A percentile compares a stretch with the other conserved stretches of the same genome.
These are phyloP conservation scores for Drosophila pseudotakahashii DNA, from an alignment of 2,888 invertebrate genomes.

Conservation along the genomic window DNA sequence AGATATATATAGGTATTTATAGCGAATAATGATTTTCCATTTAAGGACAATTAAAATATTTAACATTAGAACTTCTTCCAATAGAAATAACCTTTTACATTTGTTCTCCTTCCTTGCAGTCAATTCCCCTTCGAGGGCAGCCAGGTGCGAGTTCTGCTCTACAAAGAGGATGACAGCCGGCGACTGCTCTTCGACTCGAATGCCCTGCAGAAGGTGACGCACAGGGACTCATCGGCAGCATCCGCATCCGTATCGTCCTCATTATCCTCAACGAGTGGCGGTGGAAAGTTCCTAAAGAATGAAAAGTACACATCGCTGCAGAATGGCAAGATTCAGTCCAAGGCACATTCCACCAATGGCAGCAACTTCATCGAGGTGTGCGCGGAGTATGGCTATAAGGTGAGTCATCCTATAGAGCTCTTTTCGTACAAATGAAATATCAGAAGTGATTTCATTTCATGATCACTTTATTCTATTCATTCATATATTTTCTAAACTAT, in stretches of 20 bases:
- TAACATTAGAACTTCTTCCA: background rate
- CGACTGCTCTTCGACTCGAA: constrained; percentile 93
- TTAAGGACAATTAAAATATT: too few species aligned
- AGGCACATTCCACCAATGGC: constrained; percentile 73
- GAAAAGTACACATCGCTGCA: constrained; percentile 60
- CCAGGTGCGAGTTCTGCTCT: constrained; percentile 92
- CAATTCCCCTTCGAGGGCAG: constrained; percentile 88
- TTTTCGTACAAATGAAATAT: background rate
- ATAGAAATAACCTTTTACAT: background rate
- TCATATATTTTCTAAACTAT: too few species aligned
- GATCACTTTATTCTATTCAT: too few species aligned
- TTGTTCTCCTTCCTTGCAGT: constrained; percentile 60
- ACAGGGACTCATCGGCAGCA: constrained; percentile 71
- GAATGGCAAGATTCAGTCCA: constrained; percentile 69
- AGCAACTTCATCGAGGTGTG: constrained; percentile 87
- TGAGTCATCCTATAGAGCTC: constrained; percentile 81
- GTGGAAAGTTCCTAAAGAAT: constrained; percentile 66
- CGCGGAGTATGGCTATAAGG: constrained; percentile 88
- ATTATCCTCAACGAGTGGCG: constrained; percentile 17
- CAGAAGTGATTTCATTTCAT: too few species aligned
- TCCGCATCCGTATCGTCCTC: constrained; percentile 12
- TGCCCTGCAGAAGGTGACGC: constrained; percentile 87
- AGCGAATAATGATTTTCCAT: too few species aligned
- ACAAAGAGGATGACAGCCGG: constrained; percentile 93
- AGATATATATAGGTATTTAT: too few species aligned